Evolutionary conservation across 2,797 vertebrate genomes (phyloP).

Genomic region (Scolopax bukidnonensis): DNA sequence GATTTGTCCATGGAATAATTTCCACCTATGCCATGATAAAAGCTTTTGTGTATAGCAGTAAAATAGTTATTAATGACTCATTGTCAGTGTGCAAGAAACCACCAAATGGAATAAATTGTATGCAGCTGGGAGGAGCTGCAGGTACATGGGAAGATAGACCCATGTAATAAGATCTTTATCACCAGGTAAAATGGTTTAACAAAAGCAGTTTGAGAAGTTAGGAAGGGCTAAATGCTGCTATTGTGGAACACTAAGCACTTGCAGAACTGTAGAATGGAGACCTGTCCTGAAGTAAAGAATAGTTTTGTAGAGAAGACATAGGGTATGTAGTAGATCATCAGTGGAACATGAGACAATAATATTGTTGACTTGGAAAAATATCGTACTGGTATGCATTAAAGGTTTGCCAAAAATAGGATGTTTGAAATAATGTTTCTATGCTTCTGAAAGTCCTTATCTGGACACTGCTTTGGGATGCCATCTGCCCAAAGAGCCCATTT

Average conservation of each 20-base stretch:
- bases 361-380: background rate
- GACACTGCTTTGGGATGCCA: background rate
- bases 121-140: background rate
- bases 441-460: background rate
- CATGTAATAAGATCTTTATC: background rate
- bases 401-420: background rate
- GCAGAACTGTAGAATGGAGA: background rate
- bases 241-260: constrained; percentile 12
- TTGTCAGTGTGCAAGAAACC: background rate
- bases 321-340: background rate
- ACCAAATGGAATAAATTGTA: background rate
- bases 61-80: constrained; percentile 33
- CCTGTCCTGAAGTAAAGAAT: background rate
- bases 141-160: background rate
- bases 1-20: constrained; percentile 16
- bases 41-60: background rate
- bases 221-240: background rate
- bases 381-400: background rate
- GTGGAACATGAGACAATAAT: background rate
- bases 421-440: background rate
- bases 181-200: background rate
- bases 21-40: background rate
- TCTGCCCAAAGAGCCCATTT: background rate
- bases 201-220: background rate
- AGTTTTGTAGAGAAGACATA: background rate